A percentile compares a stretch with the other conserved stretches of the same genome.
These are phyloP conservation scores for Armadillidium nasatum DNA, from an alignment of 1,140 invertebrate species.

Conservation along the genomic window DNA sequence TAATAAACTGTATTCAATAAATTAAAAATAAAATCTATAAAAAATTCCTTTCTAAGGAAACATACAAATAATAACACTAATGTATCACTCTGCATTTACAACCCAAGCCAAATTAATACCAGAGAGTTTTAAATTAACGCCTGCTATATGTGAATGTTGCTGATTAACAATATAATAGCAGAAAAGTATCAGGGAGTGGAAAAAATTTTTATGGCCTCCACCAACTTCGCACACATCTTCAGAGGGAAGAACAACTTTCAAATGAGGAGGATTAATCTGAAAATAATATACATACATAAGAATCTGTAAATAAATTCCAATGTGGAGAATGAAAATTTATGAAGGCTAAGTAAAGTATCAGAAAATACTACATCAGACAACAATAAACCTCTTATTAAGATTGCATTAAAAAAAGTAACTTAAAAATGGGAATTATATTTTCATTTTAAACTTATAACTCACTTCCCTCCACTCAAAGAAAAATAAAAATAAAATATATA, in stretches of 20 bases:
- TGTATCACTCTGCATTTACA: conserved; percentile 20
- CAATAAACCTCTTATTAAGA: too few relatives aligned
- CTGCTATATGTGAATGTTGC: conserved; percentile 39
- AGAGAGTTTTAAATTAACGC: conserved; percentile 38
- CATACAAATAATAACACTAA: neutral
- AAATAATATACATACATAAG: conserved; percentile 50
- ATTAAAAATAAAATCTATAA: neutral
- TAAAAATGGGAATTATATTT: too few relatives aligned
- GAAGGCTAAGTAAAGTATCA: too few relatives aligned
- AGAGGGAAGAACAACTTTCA: conserved; percentile 57
- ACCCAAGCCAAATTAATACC: conserved; percentile 43
- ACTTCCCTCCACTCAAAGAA: too few relatives aligned
- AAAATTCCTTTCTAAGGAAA: neutral
- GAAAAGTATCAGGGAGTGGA: conserved; percentile 72
- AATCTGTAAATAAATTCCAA: too few relatives aligned
- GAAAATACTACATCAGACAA: too few relatives aligned
- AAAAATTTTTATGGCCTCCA: conserved; percentile 70
- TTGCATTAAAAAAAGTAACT: too few relatives aligned
- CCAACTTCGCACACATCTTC: conserved; percentile 37
- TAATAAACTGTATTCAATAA: too few relatives aligned
- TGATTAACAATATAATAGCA: conserved; percentile 59
- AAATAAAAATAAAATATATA: too few relatives aligned
- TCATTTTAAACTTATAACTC: too few relatives aligned
- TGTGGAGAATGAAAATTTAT: too few relatives aligned
- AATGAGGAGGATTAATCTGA: conserved; percentile 66